Evolutionary conservation across 1,140 invertebrate species (phyloP), one percentile per base, ranked within the genome.

Genomic region (Grapholita molesta): DNA sequence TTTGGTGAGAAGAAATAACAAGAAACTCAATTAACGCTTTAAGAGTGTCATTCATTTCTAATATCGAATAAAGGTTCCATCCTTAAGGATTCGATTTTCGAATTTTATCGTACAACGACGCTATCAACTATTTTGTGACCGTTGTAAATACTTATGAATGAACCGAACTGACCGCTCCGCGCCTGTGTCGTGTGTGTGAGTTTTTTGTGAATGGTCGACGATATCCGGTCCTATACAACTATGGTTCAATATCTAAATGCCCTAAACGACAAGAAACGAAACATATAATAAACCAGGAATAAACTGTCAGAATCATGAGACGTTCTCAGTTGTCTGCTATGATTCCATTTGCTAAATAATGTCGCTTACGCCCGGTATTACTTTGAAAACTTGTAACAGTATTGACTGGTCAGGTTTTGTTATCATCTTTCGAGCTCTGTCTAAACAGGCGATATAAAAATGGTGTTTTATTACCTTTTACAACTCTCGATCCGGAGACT

Each of bases 401-500:
- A 84, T 86, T 72, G 81, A 72, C 74, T 74, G 77, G 80, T 83
- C 86, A 85, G 85, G 86, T 89, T 89, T 85, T 78, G 87, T 90
- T 91, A 91, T 91, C 88, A 91, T 79, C 84, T 85, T 83, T 85
- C 83, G 76, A 73, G 74, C 80, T 81, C 82, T 87, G 88, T 91
- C 88, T 91, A 91, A 91, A 91, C 84, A 91, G 68, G 74, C 80
- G 82, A 89, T 88, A 91, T 91, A 91, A 91, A 91, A 89, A 89
- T 89, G 80, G 84, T 85, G 85, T 88, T 89, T 91, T 91, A 91
- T 91, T 86, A 73, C 84, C 68, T 84, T 89, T 88, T 87, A 90
- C 84, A 88, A 80, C 85, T 71, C 82, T 79, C 77, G 75, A 67
- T 78, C 75, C 83, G 82, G 85, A 87, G 75, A 78, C 73, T 33